These are phyloP conservation scores for Anoncus sp. DNA, from an alignment of 2,888 invertebrate species.

Conservation along the genomic window DNA sequence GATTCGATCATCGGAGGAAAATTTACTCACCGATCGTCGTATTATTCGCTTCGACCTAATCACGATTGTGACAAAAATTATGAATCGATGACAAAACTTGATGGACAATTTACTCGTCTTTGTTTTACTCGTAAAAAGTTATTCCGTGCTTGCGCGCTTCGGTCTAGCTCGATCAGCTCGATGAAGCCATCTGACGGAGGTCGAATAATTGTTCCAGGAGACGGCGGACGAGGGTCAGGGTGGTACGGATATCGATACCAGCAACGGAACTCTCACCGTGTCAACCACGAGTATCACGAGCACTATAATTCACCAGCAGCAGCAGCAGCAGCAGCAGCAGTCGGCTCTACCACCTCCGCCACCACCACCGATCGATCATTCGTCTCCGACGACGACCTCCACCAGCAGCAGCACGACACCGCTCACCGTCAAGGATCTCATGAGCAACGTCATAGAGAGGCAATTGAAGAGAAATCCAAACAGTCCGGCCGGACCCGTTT, in stretches of 20 bases:
- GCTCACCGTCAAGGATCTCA: conserved; percentile 92
- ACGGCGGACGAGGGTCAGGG: conserved; percentile 94
- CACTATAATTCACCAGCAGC: conserved; percentile 65
- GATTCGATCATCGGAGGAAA: not conserved
- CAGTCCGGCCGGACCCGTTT: conserved; percentile 81
- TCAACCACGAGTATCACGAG: conserved; percentile 72
- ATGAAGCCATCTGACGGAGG: conserved; percentile 82
- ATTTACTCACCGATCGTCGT: too few relatives aligned
- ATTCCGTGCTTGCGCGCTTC: conserved; percentile 47
- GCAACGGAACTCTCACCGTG: conserved; percentile 75
- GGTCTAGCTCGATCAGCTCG: conserved; percentile 67
- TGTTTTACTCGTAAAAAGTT: too few relatives aligned
- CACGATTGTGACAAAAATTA: too few relatives aligned
- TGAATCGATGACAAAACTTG: too few relatives aligned
- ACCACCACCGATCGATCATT: conserved; percentile 73
- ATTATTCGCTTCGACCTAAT: too few relatives aligned
- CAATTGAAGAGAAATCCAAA: conserved; percentile 88
- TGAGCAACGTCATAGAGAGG: conserved; percentile 93
- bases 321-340: conserved; percentile 74
- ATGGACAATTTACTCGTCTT: too few relatives aligned
- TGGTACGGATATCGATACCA: conserved; percentile 81
- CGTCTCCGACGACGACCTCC: conserved; percentile 72
- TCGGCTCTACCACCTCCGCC: conserved; percentile 59
- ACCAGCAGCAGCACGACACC: conserved; percentile 84
- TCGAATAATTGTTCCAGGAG: conserved; percentile 84